Evolutionary conservation across 2,113 vertebrate genomes (phyloP).

Genomic region (Carassius gibelio): DNA sequence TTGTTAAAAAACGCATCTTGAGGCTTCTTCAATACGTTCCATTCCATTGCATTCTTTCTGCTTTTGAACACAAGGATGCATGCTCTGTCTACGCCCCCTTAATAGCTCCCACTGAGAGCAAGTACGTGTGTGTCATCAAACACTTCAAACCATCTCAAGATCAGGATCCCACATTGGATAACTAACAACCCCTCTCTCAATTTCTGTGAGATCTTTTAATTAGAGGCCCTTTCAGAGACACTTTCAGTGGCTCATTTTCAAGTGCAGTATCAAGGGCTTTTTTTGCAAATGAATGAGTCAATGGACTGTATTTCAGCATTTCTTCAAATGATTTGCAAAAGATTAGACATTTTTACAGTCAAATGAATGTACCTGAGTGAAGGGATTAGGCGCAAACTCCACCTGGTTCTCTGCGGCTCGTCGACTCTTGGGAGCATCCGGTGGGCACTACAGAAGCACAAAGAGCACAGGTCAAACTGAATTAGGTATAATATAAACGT

Average conservation of each 20-base stretch:
- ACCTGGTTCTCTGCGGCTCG: slow-evolving; percentile 87
- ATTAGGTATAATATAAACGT: neutral
- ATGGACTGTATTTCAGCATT: neutral
- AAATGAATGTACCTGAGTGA: slow-evolving; percentile 75
- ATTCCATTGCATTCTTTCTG: neutral
- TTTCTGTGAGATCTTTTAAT: slow-evolving; percentile 5
- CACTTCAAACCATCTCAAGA: slow-evolving; percentile 24
- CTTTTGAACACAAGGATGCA: neutral
- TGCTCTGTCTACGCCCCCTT: neutral
- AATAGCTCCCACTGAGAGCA: slow-evolving; percentile 19
- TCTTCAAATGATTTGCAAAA: neutral
- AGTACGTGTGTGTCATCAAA: slow-evolving; percentile 6
- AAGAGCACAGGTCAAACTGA: slow-evolving; percentile 3
- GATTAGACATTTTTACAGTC: neutral
- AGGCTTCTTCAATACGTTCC: slow-evolving; percentile 8
- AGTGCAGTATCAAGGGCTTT: neutral
- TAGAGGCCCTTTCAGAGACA: neutral
- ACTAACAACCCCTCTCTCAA: neutral
- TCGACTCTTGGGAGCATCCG: slow-evolving; percentile 85
- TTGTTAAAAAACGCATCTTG: neutral
- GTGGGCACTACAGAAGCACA: slow-evolving; percentile 77
- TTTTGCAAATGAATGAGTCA: neutral
- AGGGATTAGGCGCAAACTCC: slow-evolving; percentile 76
- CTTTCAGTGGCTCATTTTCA: neutral
- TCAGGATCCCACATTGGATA: neutral